Percentiles rank a stretch among this genome's conserved stretches.
Evolutionary conservation across 2,888 invertebrate species (phyloP).

Genomic region (Amphimallon solstitiale): DNA sequence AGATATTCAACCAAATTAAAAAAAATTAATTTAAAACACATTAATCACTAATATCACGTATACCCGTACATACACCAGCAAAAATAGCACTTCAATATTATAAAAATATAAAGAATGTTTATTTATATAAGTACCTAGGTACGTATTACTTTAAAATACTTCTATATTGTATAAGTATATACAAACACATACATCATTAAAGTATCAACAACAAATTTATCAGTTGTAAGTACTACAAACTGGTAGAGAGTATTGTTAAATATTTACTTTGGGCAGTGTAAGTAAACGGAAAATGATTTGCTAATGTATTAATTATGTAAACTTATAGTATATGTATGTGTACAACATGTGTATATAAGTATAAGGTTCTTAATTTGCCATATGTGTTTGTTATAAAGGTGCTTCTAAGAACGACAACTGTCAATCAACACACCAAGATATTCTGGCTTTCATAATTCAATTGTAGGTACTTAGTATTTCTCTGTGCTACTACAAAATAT

Average conservation of each 20-base stretch:
- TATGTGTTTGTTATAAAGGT: slow-evolving; percentile 21
- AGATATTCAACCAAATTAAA: too few species aligned
- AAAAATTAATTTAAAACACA: too few species aligned
- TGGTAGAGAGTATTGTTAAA: slow-evolving; percentile 23
- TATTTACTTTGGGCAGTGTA: slow-evolving; percentile 28
- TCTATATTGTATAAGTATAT: too few species aligned
- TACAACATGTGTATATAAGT: neutral
- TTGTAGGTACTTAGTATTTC: neutral
- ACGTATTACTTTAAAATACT: too few species aligned
- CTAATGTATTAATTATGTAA: slow-evolving; percentile 32
- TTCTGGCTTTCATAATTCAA: neutral
- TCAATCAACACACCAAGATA: slow-evolving; percentile 10
- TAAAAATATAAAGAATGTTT: too few species aligned
- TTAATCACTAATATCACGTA: too few species aligned
- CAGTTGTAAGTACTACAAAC: slow-evolving; percentile 12
- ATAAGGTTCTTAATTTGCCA: slow-evolving; percentile 20
- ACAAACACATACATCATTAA: slow-evolving; percentile 10
- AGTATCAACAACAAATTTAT: slow-evolving; percentile 19
- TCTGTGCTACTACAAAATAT: too few species aligned
- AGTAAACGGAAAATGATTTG: slow-evolving; percentile 28
- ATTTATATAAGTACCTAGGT: too few species aligned
- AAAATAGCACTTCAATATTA: too few species aligned
- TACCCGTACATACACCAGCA: too few species aligned
- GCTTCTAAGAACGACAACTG: slow-evolving; percentile 23
- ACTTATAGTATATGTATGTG: slow-evolving; percentile 8